A percentile compares a stretch with the other conserved stretches of the same genome.
phyloP scores from a whole-genome alignment of 2,113 vertebrate genomes.

The Spea multiplicata region DNA sequence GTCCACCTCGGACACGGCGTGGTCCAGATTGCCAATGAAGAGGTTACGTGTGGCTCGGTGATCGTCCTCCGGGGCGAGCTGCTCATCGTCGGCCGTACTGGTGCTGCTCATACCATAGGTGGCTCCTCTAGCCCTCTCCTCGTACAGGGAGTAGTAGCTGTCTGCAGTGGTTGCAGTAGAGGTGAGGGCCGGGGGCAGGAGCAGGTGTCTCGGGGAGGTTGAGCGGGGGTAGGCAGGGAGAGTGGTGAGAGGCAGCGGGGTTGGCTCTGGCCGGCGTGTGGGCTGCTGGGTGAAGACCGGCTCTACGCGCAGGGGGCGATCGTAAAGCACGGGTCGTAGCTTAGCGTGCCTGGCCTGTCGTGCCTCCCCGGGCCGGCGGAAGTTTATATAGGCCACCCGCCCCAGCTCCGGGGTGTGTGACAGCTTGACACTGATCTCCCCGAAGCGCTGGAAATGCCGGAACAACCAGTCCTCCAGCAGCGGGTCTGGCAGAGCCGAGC shows the following conservation, averaged over 20 bases:
- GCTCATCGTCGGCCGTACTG: slow-evolving; percentile 77
- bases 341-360: slow-evolving; percentile 89
- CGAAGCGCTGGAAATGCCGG: slow-evolving; percentile 95
- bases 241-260: slow-evolving; percentile 79
- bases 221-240: slow-evolving; percentile 86
- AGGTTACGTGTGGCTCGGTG: slow-evolving; percentile 93
- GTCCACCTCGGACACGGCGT: slow-evolving; percentile 86
- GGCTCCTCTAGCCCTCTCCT: slow-evolving; percentile 85
- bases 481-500: slow-evolving; percentile 88
- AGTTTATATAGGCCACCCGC: slow-evolving; percentile 93
- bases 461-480: slow-evolving; percentile 93
- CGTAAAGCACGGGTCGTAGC: slow-evolving; percentile 82
- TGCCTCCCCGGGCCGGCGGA: slow-evolving; percentile 90
- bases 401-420: slow-evolving; percentile 93
- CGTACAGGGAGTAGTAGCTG: slow-evolving; percentile 88
- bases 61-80: slow-evolving; percentile 93
- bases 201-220: slow-evolving; percentile 77
- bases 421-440: slow-evolving; percentile 92
- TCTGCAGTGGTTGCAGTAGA: slow-evolving; percentile 82
- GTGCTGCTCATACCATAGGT: slow-evolving; percentile 63
- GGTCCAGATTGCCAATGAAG: slow-evolving; percentile 94
- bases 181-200: slow-evolving; percentile 69
- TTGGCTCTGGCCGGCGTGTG: slow-evolving; percentile 66
- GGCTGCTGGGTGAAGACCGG: slow-evolving; percentile 77
- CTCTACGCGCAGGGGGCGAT: slow-evolving; percentile 89